phyloP scores from a whole-genome alignment of 1,140 invertebrate species.

The Samia ricini region DNA sequence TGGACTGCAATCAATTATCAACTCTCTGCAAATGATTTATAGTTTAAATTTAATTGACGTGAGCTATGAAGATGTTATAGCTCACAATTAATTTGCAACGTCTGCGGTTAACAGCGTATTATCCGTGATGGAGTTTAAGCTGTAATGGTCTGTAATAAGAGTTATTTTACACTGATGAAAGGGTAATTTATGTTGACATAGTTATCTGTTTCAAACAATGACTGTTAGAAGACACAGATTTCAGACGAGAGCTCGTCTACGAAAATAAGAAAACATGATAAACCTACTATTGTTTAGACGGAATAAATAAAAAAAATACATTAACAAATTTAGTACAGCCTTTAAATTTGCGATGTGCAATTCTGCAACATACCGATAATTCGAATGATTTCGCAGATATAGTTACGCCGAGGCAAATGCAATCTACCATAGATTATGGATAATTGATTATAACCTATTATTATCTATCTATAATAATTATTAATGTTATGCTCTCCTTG shows the following conservation, averaged over 20 bases:
- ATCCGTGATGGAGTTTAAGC: background rate
- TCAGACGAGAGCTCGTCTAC: background rate
- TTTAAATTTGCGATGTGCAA: no score
- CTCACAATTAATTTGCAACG: background rate
- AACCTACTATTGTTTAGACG: no score
- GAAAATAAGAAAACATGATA: background rate
- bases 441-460: no score
- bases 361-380: no score
- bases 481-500: no score
- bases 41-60: background rate
- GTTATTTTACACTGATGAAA: background rate
- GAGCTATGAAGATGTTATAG: background rate
- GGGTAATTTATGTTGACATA: constrained; percentile 8
- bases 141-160: background rate
- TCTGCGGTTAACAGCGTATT: constrained; percentile 6
- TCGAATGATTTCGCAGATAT: no score
- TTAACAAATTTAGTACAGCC: no score
- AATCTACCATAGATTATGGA: no score
- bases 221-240: background rate
- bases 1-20: background rate
- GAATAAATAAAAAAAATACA: no score
- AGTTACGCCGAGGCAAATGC: no score
- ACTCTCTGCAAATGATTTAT: background rate
- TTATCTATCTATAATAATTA: no score
- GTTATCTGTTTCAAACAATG: background rate